phyloP scores from a whole-genome alignment of 2,113 vertebrate species.

The Amazona vittata region DNA sequence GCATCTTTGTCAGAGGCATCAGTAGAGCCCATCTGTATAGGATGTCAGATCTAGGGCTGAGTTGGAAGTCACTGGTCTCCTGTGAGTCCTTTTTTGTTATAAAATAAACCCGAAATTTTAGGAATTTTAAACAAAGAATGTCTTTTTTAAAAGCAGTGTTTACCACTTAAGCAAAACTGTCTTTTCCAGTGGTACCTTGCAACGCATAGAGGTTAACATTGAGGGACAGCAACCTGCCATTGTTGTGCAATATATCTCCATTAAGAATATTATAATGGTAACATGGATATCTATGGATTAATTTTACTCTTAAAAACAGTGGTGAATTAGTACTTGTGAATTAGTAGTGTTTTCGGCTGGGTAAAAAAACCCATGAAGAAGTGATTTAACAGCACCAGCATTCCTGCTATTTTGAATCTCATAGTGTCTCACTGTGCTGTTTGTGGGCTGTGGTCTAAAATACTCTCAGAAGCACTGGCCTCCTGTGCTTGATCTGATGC shows the following conservation, averaged over 20 bases:
- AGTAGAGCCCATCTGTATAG: neutral
- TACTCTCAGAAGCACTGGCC: neutral
- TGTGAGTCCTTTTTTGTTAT: neutral
- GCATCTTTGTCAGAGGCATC: neutral
- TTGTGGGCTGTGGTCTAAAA: neutral
- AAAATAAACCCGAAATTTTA: neutral
- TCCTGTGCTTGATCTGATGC: neutral
- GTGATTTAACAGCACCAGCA: neutral
- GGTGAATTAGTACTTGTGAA: neutral
- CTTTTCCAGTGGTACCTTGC: neutral
- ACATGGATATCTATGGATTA: neutral
- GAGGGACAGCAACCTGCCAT: neutral
- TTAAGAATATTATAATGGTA: neutral
- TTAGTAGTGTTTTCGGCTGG: neutral
- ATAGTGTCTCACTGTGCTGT: fast-evolving
- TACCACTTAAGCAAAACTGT: neutral
- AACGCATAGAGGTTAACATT: neutral
- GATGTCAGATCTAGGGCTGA: neutral
- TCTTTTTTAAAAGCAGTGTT: neutral
- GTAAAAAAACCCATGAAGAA: neutral
- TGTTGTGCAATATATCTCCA: neutral
- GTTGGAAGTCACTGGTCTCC: neutral
- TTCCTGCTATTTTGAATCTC: neutral
- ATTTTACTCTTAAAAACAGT: neutral
- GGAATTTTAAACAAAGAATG: neutral